phyloP scores from a whole-genome alignment of 2,113 vertebrate species.

The Stegastes partitus region DNA sequence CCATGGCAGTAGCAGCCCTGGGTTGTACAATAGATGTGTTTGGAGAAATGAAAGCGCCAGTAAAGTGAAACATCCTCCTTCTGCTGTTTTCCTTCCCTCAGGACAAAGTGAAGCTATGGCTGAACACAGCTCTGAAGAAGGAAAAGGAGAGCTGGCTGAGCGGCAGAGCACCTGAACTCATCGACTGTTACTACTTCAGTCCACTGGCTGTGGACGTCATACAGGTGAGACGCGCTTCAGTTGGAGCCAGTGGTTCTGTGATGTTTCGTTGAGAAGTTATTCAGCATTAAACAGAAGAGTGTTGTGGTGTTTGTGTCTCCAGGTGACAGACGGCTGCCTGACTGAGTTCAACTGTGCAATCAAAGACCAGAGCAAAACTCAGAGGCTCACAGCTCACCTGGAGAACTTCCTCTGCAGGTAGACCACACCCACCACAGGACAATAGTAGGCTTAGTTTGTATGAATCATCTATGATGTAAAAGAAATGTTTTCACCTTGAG shows the following conservation, averaged over 20 bases:
- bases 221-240: slow-evolving; percentile 81
- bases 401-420: slow-evolving; percentile 86
- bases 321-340: slow-evolving; percentile 83
- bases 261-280: too few relatives aligned
- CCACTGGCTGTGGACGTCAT: slow-evolving; percentile 89
- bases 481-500: too few relatives aligned
- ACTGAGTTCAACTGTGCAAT: slow-evolving; percentile 77
- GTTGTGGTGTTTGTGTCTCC: slow-evolving; percentile 7
- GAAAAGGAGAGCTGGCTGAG: slow-evolving; percentile 86
- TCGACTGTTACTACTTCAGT: slow-evolving; percentile 85
- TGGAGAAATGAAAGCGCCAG: too few relatives aligned
- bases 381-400: slow-evolving; percentile 81
- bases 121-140: slow-evolving; percentile 82
- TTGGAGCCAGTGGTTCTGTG: background rate
- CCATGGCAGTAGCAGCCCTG: too few relatives aligned
- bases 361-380: slow-evolving; percentile 48
- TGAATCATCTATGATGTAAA: too few relatives aligned
- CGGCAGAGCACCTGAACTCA: slow-evolving; percentile 80
- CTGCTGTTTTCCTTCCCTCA: slow-evolving; percentile 53
- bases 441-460: too few relatives aligned
- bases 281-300: too few relatives aligned
- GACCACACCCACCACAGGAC: background rate
- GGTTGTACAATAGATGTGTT: too few relatives aligned
- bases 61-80: too few relatives aligned
- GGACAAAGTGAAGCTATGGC: slow-evolving; percentile 76